phyloP scores from a whole-genome alignment of 23 tunicate genomes.

The Phallusia fumigata region DNA sequence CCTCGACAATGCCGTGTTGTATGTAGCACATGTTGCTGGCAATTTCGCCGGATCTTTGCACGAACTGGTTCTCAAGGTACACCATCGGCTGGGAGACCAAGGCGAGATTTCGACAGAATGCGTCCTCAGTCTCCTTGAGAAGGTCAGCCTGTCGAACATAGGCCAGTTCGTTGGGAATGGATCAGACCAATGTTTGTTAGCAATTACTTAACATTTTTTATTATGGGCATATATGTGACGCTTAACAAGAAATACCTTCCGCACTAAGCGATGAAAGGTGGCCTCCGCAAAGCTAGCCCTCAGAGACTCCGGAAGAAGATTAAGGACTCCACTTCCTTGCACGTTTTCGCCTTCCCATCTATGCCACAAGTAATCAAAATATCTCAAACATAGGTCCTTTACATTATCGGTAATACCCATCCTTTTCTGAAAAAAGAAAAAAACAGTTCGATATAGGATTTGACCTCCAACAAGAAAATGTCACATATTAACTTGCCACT shows the following conservation, averaged over 20 bases:
- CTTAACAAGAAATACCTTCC: conserved; percentile 41
- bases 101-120: conserved; percentile 76
- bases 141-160: conserved; percentile 48
- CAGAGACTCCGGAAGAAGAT: conserved; percentile 50
- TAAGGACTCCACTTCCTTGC: conserved; percentile 41
- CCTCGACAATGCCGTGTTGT: conserved; percentile 83
- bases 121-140: conserved; percentile 50
- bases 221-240: too few species aligned
- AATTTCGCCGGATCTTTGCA: conserved; percentile 89
- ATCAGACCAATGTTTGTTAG: too few species aligned
- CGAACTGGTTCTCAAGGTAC: conserved; percentile 70
- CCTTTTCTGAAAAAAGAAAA: conserved; percentile 28
- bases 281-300: conserved; percentile 65
- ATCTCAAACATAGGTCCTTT: conserved; percentile 60
- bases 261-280: conserved; percentile 52
- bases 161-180: too few species aligned
- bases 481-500: conserved; percentile 38
- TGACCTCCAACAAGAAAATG: too few species aligned
- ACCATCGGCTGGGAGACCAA: conserved; percentile 51
- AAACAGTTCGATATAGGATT: too few species aligned
- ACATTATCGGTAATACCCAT: conserved; percentile 69
- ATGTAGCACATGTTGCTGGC: conserved; percentile 61
- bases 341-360: conserved; percentile 79
- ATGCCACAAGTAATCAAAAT: conserved; percentile 85
- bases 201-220: too few species aligned